Conservation (phyloP, 2,113 vertebrate species). For the Chamaetylas fuelleborni region DNA sequence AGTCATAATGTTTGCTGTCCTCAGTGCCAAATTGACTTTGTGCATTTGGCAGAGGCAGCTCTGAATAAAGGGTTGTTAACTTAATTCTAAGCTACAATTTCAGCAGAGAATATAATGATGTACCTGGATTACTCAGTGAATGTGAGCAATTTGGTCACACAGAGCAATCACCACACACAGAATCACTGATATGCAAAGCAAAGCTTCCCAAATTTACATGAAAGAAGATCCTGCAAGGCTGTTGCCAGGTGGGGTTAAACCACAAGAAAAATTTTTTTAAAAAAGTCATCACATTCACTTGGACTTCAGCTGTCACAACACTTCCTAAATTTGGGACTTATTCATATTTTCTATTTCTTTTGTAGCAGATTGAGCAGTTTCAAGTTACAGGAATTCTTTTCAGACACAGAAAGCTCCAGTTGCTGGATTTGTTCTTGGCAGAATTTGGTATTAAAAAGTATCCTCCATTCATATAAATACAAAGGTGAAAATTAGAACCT, state of each 20-base stretch:
- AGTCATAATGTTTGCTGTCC: background rate
- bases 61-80: background rate
- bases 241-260: background rate
- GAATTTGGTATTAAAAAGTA: background rate
- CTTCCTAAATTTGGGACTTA: background rate
- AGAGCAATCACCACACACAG: background rate
- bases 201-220: background rate
- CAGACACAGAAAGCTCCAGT: background rate
- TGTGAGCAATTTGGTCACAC: background rate
- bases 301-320: background rate
- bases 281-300: background rate
- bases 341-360: background rate
- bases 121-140: background rate
- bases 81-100: background rate
- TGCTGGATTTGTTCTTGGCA: background rate
- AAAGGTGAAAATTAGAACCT: background rate
- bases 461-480: background rate
- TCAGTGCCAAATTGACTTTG: background rate
- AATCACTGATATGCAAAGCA: background rate
- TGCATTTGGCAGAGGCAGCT: background rate
- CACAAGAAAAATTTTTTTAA: background rate
- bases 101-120: background rate
- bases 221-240: background rate
- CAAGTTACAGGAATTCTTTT: background rate
- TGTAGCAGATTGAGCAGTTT: background rate